Conservation (phyloP, 2,888 invertebrate genomes). For the Coremacera marginata region DNA sequence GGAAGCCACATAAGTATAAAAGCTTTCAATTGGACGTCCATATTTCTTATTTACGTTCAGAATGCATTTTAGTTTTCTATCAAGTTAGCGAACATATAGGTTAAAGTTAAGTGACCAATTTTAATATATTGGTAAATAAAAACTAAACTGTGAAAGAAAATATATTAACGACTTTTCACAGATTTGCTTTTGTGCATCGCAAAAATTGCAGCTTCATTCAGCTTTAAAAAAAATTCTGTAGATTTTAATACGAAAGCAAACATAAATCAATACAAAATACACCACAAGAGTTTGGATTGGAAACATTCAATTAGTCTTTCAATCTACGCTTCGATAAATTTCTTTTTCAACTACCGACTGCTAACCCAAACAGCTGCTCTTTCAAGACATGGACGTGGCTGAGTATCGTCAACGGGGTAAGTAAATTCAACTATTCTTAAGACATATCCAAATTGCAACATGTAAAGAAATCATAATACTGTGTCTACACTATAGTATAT, state of each 20-base stretch:
- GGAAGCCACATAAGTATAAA: constrained; percentile 15
- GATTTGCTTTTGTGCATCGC: not conserved
- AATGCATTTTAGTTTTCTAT: not conserved
- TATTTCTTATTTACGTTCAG: not conserved
- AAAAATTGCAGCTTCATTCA: not conserved
- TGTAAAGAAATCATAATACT: constrained; percentile 26
- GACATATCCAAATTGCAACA: not conserved
- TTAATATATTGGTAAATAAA: too few species aligned
- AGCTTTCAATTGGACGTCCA: constrained; percentile 1
- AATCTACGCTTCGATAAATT: not conserved
- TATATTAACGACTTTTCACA: not conserved
- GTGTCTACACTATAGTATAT: too few species aligned
- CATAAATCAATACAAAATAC: not conserved
- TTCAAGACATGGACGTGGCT: constrained; percentile 69
- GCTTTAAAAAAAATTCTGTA: not conserved
- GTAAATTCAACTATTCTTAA: constrained; percentile 48
- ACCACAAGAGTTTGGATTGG: not conserved
- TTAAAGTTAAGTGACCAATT: not conserved
- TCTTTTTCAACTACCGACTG: too few species aligned
- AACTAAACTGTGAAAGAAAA: too few species aligned
- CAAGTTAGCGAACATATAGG: not conserved
- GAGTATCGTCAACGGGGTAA: constrained; percentile 73
- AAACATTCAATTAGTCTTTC: not conserved
- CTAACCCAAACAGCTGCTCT: not conserved
- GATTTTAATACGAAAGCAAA: too few species aligned